Base-by-base conservation (phyloP, 1,140 invertebrate genomes). In the Scaptodrosophila lebanonensis region DNA sequence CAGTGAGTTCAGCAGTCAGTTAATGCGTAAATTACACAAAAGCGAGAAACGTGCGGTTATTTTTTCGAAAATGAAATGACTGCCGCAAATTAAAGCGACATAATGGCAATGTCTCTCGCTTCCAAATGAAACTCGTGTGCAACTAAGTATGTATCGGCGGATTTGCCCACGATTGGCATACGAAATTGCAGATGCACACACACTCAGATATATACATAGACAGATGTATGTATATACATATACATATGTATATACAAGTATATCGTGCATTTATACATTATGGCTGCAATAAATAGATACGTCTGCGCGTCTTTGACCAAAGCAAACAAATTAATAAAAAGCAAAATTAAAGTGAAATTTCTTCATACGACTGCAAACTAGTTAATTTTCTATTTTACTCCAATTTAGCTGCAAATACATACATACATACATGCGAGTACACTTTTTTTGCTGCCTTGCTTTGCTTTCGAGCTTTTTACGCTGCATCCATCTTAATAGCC, bases 371-470 rank as follows among this genome's bases (percentile, higher is more conserved):
- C 39, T 67, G 58, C 60, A 84, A 84, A 84, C 79, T 82, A 76
- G 82, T 82, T 72, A 82, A 82, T 84, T 84, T 84, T 84, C 82
- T 84, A 84, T 82, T 84, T 84, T 84, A 84, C 82, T 84, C 82
- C 72, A 84, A 84, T 84, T 84, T 83, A 71, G 75, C 49, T 11
- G 49, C 22, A 11, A 13, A n/a, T n/a, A n/a, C n/a, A n/a, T n/a
- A n/a, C n/a, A n/a, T n/a, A n/a, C n/a, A n/a, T n/a, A n/a, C n/a
- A n/a, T n/a, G n/a, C 11, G 2, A 30, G 29, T 20, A 32, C 30
- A 50, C 49, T 39, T 48, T 52, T 44, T 59, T 52, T 54, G 43
- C 54, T 38, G 2, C n/a, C 12, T 33, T 33, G 49, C 47, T 45
- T 54, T 82, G 69, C 75, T 79, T 82, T 75, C 68, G 62, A 54